Base-by-base conservation (phyloP, 2,113 vertebrate species). In the Mesembrinibis cayennensis region DNA sequence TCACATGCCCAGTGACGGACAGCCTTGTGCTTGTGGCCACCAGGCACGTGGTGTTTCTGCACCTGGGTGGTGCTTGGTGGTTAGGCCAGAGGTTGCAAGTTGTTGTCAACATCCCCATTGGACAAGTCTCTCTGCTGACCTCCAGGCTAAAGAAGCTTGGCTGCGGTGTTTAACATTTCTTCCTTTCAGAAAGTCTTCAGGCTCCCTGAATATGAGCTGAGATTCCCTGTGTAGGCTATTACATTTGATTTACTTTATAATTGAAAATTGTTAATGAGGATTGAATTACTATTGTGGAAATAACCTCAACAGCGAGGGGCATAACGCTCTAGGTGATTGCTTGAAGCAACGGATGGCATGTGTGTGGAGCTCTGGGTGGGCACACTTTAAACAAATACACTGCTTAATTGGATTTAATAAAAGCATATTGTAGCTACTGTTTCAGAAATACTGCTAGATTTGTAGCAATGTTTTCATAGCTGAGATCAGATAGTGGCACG, bases 281-380 rank as follows among this genome's bases (percentile, higher is more conserved):
- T 94, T 89, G 92, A 71, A 79, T 87, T 94, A 73, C 70, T 72
- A 15, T 73, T 62, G 77, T 95, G 93, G 70, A 86, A 91, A 85
- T 84, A 66, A 79, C 40, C 56, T 96, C 70, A 42, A n/a, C 67
- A 82, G 30, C 0, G 0, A 89, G 69, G 40, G 21, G 44, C 0
- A 1, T 82, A 85, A 44, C 1, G 1, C 27, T 11, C 27, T 13
- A 22, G 36, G 53, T 3, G 14, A 20, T 80, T 63, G 91, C 78
- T 95, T 30, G 69, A 65, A 90, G 70, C 34, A 71, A 65, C 20
- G 26, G 61, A 30, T 79, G 81, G 23, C 77, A 56, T 36, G 36
- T 45, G 73, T 52, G 44, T 49, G 77, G 36, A 89, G 56, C 49
- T 72, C 66, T 74, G 86, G 76, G 59, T 7, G 21, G 77, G 56